Conservation (phyloP, 1,140 invertebrate species). For the Ooceraea biroi region DNA sequence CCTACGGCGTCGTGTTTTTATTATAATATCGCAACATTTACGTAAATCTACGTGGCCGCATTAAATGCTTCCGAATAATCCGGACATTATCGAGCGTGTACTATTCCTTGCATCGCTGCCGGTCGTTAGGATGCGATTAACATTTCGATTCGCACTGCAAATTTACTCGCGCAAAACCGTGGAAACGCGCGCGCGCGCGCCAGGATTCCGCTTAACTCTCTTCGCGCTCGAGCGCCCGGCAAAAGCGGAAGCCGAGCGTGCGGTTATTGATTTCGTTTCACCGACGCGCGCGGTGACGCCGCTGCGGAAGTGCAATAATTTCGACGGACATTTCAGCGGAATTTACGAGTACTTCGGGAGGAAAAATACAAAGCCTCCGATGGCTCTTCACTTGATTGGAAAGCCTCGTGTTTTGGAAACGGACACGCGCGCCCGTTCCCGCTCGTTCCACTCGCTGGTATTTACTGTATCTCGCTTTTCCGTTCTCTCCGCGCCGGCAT, state of each 20-base stretch:
- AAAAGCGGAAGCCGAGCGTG: conserved; percentile 50
- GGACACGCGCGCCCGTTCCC: conserved; percentile 22
- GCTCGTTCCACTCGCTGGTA: background rate
- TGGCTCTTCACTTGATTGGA: conserved; percentile 62
- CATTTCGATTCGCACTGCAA: conserved; percentile 68
- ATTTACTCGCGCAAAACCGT: conserved; percentile 64
- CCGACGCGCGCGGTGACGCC: conserved; percentile 24
- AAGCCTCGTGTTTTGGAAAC: conserved; percentile 50
- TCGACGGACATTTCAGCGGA: conserved; percentile 59
- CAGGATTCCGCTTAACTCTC: conserved; percentile 37
- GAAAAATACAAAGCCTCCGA: conserved; percentile 58
- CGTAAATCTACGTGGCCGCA: background rate
- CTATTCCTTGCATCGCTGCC: conserved; percentile 21
- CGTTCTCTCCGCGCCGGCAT: background rate
- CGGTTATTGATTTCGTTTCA: conserved; percentile 60
- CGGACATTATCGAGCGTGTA: background rate
- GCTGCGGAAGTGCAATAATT: conserved; percentile 59
- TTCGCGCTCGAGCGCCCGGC: conserved; percentile 25
- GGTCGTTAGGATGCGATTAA: conserved; percentile 68
- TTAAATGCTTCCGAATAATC: background rate
- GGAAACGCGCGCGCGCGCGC: conserved; percentile 20
- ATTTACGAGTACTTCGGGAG: conserved; percentile 56
- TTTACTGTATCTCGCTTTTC: conserved; percentile 27
- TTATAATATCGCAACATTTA: background rate
- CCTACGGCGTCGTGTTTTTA: background rate